These are phyloP conservation scores for Muscidifurax raptorellus DNA, from an alignment of 1,140 invertebrate species.

Conservation along the genomic window DNA sequence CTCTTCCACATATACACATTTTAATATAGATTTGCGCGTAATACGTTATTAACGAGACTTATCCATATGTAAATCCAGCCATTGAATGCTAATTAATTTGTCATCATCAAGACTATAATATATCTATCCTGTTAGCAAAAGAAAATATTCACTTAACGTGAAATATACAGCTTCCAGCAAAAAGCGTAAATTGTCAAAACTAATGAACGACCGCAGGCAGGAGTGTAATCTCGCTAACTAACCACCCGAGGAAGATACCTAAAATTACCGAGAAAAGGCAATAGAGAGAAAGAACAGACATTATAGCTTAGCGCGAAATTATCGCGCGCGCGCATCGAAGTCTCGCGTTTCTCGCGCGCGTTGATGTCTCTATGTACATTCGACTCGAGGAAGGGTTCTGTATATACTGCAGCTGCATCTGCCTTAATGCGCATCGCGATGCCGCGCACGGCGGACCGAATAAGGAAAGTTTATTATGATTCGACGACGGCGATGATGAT, in stretches of 20 bases:
- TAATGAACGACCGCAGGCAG: not conserved
- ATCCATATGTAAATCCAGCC: not conserved
- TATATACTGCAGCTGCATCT: not conserved
- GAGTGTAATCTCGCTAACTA: not conserved
- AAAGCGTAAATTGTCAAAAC: not conserved
- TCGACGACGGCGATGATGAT: conserved; percentile 17
- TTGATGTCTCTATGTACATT: conserved; percentile 43
- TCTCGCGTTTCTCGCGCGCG: conserved; percentile 29
- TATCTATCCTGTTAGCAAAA: too few species aligned
- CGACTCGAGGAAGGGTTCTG: not conserved
- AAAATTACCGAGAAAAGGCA: not conserved
- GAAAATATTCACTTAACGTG: not conserved
- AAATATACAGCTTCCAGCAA: not conserved
- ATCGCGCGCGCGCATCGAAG: conserved; percentile 36
- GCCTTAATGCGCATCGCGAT: not conserved
- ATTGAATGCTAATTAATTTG: not conserved
- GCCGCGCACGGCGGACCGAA: not conserved
- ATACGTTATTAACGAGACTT: not conserved
- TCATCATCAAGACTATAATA: not conserved
- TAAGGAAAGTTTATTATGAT: conserved; percentile 29
- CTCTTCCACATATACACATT: not conserved
- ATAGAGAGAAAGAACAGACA: not conserved
- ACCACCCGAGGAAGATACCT: not conserved
- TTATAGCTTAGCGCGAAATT: not conserved
- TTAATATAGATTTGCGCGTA: not conserved